phyloP scores from a whole-genome alignment of 2,888 invertebrate genomes.

The Mythimna loreyi region DNA sequence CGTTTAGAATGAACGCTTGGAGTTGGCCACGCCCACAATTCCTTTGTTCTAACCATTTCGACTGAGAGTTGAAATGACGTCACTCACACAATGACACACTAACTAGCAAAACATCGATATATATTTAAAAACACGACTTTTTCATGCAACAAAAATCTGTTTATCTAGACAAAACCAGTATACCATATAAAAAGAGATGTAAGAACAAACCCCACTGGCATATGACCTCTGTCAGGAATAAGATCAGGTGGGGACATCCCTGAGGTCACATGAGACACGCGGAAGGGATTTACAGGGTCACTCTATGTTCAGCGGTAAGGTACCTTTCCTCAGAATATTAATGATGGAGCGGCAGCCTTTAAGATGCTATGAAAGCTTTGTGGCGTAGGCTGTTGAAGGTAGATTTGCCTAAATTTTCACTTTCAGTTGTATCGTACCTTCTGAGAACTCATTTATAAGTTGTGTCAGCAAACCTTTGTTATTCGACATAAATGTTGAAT shows the following conservation, averaged over 20 bases:
- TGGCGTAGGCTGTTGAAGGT: background rate
- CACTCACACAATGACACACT: too few species aligned
- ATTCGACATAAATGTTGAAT: background rate
- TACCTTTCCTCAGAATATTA: constrained; percentile 14
- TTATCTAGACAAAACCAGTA: background rate
- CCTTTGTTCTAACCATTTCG: too few species aligned
- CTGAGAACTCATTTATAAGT: background rate
- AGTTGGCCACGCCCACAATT: too few species aligned
- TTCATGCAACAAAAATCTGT: too few species aligned
- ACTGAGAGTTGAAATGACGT: too few species aligned
- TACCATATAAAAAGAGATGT: background rate
- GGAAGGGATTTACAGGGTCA: constrained; percentile 7
- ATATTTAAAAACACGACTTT: background rate
- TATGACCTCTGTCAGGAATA: constrained; percentile 8
- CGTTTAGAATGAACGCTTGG: too few species aligned
- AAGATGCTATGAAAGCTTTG: background rate
- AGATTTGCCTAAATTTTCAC: background rate
- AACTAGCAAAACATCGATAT: too few species aligned
- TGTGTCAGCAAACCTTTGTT: background rate
- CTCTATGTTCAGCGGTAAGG: background rate
- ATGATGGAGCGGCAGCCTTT: constrained; percentile 2
- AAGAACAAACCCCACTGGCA: background rate
- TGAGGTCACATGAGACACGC: constrained; percentile 9
- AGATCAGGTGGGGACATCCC: constrained; percentile 2
- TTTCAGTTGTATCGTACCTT: background rate